phyloP scores from a whole-genome alignment of 2,113 vertebrate species.

The Pterocles orientalis region DNA sequence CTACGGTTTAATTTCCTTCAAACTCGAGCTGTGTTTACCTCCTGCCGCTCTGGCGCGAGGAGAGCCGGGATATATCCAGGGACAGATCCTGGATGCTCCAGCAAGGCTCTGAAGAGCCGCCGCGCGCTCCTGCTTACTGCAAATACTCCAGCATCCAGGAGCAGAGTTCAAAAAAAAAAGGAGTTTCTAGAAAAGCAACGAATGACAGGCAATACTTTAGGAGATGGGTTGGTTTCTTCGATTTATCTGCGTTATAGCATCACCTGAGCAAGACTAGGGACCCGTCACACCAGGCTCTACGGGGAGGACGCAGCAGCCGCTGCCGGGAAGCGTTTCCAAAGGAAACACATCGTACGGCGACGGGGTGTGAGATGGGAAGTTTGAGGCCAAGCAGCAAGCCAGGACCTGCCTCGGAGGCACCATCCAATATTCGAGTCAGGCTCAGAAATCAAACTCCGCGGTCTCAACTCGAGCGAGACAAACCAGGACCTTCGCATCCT shows the following conservation, averaged over 20 bases:
- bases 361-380: background rate
- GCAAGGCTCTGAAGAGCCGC: background rate
- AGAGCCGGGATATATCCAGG: background rate
- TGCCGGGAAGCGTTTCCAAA: background rate
- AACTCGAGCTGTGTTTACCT: background rate
- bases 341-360: background rate
- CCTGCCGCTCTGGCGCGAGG: background rate
- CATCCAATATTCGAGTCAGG: background rate
- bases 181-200: background rate
- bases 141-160: background rate
- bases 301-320: background rate
- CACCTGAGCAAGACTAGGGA: background rate
- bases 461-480: background rate
- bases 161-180: background rate
- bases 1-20: background rate
- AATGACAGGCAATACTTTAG: background rate
- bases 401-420: background rate
- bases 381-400: background rate
- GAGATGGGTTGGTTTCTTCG: background rate
- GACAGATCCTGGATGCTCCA: background rate
- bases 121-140: background rate
- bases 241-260: background rate
- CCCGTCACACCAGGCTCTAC: rapidly evolving
- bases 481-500: background rate
- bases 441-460: background rate